Evolutionary conservation across 2,888 invertebrate species (phyloP).

Genomic region (Onchidella celtica): DNA sequence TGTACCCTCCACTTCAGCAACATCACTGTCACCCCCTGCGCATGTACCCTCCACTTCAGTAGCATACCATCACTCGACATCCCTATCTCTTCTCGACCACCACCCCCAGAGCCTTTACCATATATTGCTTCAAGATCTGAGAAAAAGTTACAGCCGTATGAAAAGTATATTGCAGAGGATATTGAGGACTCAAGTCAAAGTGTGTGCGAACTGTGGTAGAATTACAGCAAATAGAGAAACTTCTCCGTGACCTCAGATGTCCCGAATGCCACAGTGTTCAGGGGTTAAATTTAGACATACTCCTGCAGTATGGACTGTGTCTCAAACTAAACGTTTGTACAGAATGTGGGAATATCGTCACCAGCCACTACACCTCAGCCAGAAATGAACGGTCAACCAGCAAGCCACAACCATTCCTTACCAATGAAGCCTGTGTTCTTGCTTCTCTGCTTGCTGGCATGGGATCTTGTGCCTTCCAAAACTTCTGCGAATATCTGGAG

Average conservation of each 20-base stretch:
- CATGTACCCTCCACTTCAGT: too few species aligned
- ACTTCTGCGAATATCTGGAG: slow-evolving; percentile 4
- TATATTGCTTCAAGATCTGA: neutral
- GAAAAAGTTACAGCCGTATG: neutral
- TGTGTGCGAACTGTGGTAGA: neutral
- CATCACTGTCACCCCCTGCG: too few species aligned
- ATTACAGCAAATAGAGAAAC: neutral
- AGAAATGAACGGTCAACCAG: neutral
- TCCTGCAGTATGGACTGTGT: neutral
- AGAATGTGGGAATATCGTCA: neutral
- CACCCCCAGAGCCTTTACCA: too few species aligned
- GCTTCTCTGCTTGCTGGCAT: slow-evolving; percentile 11
- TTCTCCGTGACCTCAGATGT: neutral
- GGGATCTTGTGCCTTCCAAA: slow-evolving; percentile 5
- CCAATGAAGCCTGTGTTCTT: neutral
- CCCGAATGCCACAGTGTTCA: neutral
- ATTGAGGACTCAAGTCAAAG: neutral
- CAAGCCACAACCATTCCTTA: neutral
- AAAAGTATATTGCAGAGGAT: neutral
- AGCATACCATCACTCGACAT: too few species aligned
- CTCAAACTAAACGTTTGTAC: neutral
- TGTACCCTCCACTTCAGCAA: too few species aligned
- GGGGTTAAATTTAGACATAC: neutral
- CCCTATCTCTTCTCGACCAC: too few species aligned
- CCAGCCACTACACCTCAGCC: neutral